Evolutionary conservation across 2,113 vertebrate species (phyloP).

Genomic region (Parus major): DNA sequence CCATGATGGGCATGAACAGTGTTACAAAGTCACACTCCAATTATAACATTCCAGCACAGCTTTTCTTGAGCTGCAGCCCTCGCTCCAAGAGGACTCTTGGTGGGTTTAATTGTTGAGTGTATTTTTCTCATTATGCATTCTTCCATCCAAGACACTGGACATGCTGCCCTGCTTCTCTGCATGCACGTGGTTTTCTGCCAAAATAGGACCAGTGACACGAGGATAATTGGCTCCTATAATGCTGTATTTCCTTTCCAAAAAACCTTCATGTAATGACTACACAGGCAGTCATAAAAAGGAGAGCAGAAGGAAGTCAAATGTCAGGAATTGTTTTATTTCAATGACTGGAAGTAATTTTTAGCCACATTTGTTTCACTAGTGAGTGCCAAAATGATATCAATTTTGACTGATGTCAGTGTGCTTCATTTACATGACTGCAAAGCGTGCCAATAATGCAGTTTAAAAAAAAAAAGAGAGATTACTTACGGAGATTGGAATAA

Average conservation of each 20-base stretch:
- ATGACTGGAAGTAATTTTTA: constrained; percentile 14
- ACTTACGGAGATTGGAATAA: constrained; percentile 71
- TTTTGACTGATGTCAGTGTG: constrained; percentile 23
- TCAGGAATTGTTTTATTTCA: constrained; percentile 30
- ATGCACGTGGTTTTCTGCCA: neutral
- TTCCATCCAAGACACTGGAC: neutral
- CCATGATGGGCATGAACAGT: neutral
- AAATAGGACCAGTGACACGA: neutral
- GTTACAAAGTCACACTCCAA: neutral
- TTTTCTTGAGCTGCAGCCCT: neutral
- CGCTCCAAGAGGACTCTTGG: neutral
- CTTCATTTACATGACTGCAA: neutral
- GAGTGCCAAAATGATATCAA: neutral
- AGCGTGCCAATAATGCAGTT: neutral
- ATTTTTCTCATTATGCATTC: neutral
- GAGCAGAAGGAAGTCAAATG: neutral
- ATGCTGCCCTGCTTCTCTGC: neutral
- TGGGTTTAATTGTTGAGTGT: neutral
- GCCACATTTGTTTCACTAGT: neutral
- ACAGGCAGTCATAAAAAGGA: neutral
- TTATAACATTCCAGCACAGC: neutral
- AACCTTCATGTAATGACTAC: neutral
- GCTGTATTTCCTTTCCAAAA: neutral
- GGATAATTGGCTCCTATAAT: neutral
- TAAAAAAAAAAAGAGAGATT: neutral